Base-by-base conservation (phyloP, 2,797 vertebrate genomes). In the Sorex maritimensis region DNA sequence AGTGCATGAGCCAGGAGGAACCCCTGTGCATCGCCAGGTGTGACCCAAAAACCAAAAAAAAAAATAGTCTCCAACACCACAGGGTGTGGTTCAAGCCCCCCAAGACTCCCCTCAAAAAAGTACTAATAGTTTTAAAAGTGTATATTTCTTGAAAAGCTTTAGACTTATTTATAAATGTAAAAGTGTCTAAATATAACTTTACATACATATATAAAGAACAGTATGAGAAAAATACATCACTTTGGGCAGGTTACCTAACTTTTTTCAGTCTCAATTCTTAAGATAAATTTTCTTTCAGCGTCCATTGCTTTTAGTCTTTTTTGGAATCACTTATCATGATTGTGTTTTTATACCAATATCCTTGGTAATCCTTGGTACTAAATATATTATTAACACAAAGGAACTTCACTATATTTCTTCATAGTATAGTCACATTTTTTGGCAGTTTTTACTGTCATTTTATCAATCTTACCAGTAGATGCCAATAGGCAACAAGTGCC, bases 341-440 rank as follows among this genome's bases (percentile, higher is more conserved):
- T 90, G 11, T 52, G 49, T 52, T 52, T 52, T 14, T n/a, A n/a
- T 41, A 68, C 5, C 6, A 24, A 46, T 24, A 61, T n/a, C 44
- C 65, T 81, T 26, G 2, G 49, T 52, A 52, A 9, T 67, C n/a
- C n/a, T 1, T 49, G n/a, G 4, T 78, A 2, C 28, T 19, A 74
- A 38, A 28, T 41, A 13, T 81, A 14, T 17, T 90, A 15, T 21
- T 82, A 55, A 69, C 65, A 7, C 10, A 28, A 28, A 41, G 24
- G 69, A 67, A 72, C 81, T 92, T 86, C 90, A 87, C 19, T 91
- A 21, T 81, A 63, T 28, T 46, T n/a, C 12, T 72, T 84, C 23
- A 52, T 58, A 58, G 6, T 58, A 17, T 58, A 58, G 55, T 58
- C 19, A 19, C 34, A 34, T 34, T 34, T 34, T 34, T 34, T 3